phyloP scores from a whole-genome alignment of 2,888 invertebrate species.

The Drosophila kanekoi region DNA sequence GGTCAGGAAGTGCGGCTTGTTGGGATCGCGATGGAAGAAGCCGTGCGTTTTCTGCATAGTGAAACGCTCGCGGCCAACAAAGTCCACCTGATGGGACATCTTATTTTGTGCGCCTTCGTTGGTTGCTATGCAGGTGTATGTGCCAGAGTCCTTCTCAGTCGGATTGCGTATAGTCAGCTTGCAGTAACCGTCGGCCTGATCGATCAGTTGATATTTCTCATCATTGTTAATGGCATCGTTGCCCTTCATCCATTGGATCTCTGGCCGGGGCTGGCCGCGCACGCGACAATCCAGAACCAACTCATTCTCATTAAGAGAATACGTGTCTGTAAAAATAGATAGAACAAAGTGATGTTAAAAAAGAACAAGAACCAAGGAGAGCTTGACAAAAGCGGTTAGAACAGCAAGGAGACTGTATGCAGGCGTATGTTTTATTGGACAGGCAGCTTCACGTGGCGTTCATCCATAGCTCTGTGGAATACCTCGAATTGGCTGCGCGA shows the following conservation, averaged over 20 bases:
- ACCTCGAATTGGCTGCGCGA: constrained; percentile 91
- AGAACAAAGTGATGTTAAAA: constrained; percentile 7
- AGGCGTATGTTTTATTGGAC: constrained; percentile 12
- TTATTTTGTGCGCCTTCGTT: constrained; percentile 91
- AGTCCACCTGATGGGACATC: constrained; percentile 90
- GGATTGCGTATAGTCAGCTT: constrained; percentile 89
- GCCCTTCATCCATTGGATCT: constrained; percentile 92
- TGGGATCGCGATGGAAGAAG: constrained; percentile 85
- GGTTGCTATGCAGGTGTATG: constrained; percentile 91
- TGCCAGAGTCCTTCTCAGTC: constrained; percentile 89
- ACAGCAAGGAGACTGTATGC: constrained; percentile 33
- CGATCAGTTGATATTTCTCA: constrained; percentile 88
- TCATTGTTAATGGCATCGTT: constrained; percentile 86
- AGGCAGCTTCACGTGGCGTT: constrained; percentile 5
- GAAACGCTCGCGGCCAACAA: constrained; percentile 86
- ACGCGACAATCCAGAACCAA: constrained; percentile 92
- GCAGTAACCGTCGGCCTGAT: constrained; percentile 91
- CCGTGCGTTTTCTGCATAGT: constrained; percentile 85
- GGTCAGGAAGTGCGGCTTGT: constrained; percentile 89
- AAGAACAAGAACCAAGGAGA: background rate
- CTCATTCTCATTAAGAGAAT: constrained; percentile 90
- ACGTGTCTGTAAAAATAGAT: constrained; percentile 87
- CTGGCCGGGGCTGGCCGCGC: constrained; percentile 90
- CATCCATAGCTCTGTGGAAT: constrained; percentile 63
- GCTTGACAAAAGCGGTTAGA: constrained; percentile 52